A percentile compares a stretch with the other conserved stretches of the same genome.
Conservation (phyloP, 2,113 vertebrate species). For the Hippocampus barbouri region DNA sequence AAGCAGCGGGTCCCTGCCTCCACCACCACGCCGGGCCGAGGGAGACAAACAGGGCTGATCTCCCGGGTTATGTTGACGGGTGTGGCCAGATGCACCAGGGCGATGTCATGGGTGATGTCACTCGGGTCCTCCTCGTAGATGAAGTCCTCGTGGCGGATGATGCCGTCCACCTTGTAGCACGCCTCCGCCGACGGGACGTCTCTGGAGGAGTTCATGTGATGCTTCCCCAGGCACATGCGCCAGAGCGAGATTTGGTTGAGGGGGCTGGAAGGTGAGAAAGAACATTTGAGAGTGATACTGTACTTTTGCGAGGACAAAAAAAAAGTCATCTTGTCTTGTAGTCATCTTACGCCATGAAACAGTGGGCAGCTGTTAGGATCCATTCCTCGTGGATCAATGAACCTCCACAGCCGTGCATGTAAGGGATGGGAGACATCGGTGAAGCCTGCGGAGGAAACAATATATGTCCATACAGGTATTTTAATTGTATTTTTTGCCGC, state of each 20-base stretch:
- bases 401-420: constrained; percentile 68
- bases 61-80: constrained; percentile 60
- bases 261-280: constrained; percentile 19
- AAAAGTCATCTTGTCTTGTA: neutral
- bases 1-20: constrained; percentile 58
- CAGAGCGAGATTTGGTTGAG: constrained; percentile 41
- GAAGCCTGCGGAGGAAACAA: constrained; percentile 41
- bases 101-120: constrained; percentile 65
- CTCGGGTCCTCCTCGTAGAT: constrained; percentile 48
- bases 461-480: neutral
- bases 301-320: neutral
- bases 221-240: constrained; percentile 69
- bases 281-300: neutral
- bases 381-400: constrained; percentile 72
- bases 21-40: constrained; percentile 40
- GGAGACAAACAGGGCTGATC: constrained; percentile 69
- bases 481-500: neutral
- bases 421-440: constrained; percentile 18
- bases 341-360: constrained; percentile 63
- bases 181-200: constrained; percentile 55
- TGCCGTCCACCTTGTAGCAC: constrained; percentile 55
- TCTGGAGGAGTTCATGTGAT: constrained; percentile 66
- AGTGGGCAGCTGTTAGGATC: constrained; percentile 75
- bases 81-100: constrained; percentile 62
- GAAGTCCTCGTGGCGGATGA: constrained; percentile 66